phyloP scores from a whole-genome alignment of 2,888 invertebrate species.

The Pachydiplax longipennis region DNA sequence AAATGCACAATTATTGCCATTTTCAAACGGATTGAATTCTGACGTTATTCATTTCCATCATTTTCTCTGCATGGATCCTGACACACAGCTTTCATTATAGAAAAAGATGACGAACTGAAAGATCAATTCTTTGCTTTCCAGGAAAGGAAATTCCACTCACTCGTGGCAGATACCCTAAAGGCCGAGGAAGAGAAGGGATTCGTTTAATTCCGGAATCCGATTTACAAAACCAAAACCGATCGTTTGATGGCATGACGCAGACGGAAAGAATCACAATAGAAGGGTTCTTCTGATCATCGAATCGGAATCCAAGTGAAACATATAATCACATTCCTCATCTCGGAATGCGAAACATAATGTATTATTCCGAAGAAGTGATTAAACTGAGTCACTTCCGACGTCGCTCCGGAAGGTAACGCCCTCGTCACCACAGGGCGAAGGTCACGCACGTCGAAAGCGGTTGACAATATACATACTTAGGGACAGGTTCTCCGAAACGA shows the following conservation, averaged over 20 bases:
- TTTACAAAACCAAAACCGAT: neutral
- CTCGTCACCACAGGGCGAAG: neutral
- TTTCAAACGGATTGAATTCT: too few relatives aligned
- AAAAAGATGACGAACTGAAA: too few relatives aligned
- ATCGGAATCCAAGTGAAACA: neutral
- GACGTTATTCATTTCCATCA: too few relatives aligned
- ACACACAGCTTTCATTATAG: too few relatives aligned
- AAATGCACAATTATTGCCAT: too few relatives aligned
- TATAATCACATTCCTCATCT: neutral
- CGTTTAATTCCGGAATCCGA: neutral
- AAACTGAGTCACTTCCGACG: neutral
- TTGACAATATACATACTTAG: neutral
- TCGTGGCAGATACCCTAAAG: neutral
- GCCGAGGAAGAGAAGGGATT: neutral
- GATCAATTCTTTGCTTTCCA: too few relatives aligned
- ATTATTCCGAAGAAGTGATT: neutral
- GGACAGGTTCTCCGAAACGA: neutral
- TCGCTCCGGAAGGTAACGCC: neutral
- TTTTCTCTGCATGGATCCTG: too few relatives aligned
- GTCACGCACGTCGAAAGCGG: neutral
- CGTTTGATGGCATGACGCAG: neutral
- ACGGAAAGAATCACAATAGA: neutral
- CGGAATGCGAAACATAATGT: neutral
- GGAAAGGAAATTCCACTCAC: neutral
- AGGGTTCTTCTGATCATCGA: neutral